Percentiles rank a stretch among this genome's conserved stretches.
phyloP scores from a whole-genome alignment of 2,113 vertebrate species.

The Propithecus coquereli region DNA sequence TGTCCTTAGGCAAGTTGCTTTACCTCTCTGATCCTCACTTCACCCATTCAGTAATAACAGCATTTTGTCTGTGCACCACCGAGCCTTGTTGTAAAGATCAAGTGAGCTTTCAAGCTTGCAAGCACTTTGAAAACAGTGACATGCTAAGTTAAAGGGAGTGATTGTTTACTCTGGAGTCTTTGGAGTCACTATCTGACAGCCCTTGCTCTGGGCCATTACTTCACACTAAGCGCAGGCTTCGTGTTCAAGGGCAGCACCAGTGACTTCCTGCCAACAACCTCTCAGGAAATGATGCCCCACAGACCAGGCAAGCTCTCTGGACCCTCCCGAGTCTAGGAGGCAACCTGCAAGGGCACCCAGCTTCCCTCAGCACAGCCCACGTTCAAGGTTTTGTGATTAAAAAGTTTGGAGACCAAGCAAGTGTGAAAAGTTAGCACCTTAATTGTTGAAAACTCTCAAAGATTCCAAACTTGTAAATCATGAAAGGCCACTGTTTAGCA shows the following conservation, averaged over 20 bases:
- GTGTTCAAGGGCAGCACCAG: neutral
- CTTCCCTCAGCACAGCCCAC: neutral
- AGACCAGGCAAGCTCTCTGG: neutral
- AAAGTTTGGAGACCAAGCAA: constrained; percentile 30
- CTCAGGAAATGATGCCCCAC: neutral
- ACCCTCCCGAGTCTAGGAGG: neutral
- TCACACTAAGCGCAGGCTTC: neutral
- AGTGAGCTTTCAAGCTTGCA: neutral
- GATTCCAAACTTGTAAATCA: constrained; percentile 82
- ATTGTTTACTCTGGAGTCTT: neutral
- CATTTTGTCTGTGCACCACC: neutral
- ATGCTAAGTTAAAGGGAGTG: neutral
- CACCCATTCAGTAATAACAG: neutral
- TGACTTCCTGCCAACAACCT: constrained; percentile 37
- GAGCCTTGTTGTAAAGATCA: neutral
- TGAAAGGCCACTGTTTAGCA: constrained; percentile 78
- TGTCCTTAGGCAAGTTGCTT: neutral
- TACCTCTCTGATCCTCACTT: neutral
- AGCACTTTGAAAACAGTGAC: neutral
- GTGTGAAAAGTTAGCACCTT: constrained; percentile 71
- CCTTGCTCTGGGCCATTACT: neutral
- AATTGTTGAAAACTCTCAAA: constrained; percentile 79
- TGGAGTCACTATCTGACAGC: neutral
- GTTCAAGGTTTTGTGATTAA: constrained; percentile 62
- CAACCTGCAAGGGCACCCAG: neutral